A percentile compares a stretch with the other conserved stretches of the same genome.
Evolutionary conservation across 2,113 vertebrate species (phyloP).

Genomic region (Strigops habroptila): DNA sequence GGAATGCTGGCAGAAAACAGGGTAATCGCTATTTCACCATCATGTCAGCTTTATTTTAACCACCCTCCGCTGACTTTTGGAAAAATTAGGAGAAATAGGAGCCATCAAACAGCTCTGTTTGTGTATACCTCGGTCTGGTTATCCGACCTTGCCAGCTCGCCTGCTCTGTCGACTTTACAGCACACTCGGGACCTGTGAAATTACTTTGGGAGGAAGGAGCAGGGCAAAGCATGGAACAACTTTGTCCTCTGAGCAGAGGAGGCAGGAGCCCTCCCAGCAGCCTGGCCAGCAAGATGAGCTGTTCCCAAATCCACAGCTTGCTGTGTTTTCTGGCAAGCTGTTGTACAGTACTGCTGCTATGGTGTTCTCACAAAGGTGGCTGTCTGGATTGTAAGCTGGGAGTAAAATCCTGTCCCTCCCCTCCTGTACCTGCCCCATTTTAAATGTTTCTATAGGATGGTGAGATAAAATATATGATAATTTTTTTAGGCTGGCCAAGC

Average conservation of each 20-base stretch:
- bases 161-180: not conserved
- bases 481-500: not conserved
- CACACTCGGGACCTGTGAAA: not conserved
- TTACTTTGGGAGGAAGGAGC: not conserved
- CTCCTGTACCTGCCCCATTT: not conserved
- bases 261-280: not conserved
- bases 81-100: not conserved
- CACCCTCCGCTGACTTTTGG: not conserved
- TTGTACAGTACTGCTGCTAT: accelerated
- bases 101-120: not conserved
- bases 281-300: not conserved
- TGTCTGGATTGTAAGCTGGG: not conserved
- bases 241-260: not conserved
- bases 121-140: not conserved
- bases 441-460: not conserved
- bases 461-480: not conserved
- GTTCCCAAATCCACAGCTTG: not conserved
- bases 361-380: not conserved
- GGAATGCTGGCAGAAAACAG: constrained; percentile 34
- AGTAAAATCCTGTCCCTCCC: not conserved
- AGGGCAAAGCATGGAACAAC: not conserved
- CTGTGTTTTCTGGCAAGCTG: not conserved
- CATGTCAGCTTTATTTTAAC: constrained; percentile 44
- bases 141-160: not conserved
- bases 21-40: constrained; percentile 4